Evolutionary conservation across 2,113 vertebrate genomes (phyloP), one percentile per base, ranked within the genome.

Genomic region (Rhineura floridana): DNA sequence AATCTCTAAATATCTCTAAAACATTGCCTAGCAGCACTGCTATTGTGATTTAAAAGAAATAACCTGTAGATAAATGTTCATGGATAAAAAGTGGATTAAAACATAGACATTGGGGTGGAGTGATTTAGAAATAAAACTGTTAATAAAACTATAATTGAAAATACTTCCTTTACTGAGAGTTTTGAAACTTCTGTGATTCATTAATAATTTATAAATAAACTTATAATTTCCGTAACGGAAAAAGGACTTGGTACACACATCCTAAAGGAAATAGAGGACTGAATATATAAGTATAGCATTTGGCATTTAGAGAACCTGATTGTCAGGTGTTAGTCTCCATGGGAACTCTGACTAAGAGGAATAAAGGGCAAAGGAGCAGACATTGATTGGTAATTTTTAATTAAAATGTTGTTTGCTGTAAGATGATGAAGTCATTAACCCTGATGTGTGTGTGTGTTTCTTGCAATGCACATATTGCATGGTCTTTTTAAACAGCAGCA

Each of bases 311-410:
- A 93, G 50, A 79, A 52, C 80, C 73, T 52, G 87, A 87, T n/a
- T 87, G 1, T 77, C 12, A 0, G 19, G 12, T 59, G 72, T n/a
- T 89, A 75, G 39, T n/a, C 33, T 46, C 25, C 48, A 87, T 25
- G 80, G 76, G 52, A 89, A 55, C 88, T 36, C 7, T 39, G 63
- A n/a, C 30, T 75, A 59, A 63, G 36, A 70, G 48, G 13, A 25
- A 80, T 70, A 44, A 46, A 79, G 81, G 83, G 46, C 90, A 28
- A 33, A 28, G 36, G 46, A 65, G 63, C 48, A 50, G 44, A 33
- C 42, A 63, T 84, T 91, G 84, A 15, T 39, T 73, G 30, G 44
- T 52, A 92, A 88, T 76, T 65, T 44, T 13, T 84, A 87, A 88
- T 30, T 85, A 79, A 86, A 3, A 80, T 30, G 8, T 52, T 70